Evolutionary conservation across 2,113 vertebrate species (phyloP).

Genomic region (Hystrix brachyura): DNA sequence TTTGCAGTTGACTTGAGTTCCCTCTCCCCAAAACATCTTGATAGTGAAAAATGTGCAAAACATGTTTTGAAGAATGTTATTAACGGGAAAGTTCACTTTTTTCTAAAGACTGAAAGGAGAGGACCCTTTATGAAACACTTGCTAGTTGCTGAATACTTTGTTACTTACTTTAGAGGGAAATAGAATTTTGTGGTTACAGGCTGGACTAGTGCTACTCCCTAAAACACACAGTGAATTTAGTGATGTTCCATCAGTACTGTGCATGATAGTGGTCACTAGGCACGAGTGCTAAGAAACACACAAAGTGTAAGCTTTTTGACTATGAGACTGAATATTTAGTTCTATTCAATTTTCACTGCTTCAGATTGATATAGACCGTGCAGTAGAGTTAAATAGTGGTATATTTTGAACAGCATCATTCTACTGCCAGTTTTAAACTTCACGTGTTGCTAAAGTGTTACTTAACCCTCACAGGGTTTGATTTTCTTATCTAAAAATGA

Average conservation of each 20-base stretch:
- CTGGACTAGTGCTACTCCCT: rapidly evolving
- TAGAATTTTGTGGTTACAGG: neutral
- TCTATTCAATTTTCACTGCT: neutral
- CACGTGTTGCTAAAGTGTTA: neutral
- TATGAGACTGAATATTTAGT: neutral
- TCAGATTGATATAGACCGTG: neutral
- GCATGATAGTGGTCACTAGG: neutral
- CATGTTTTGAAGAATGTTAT: neutral
- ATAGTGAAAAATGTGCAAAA: neutral
- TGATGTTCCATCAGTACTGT: neutral
- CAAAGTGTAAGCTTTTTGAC: neutral
- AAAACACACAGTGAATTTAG: neutral
- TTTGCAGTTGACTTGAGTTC: neutral
- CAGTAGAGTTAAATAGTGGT: neutral
- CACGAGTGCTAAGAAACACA: neutral
- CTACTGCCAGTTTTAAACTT: neutral
- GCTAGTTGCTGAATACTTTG: neutral
- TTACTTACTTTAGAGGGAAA: neutral
- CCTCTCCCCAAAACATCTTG: neutral
- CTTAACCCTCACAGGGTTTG: neutral
- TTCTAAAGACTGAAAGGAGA: neutral
- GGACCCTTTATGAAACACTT: neutral
- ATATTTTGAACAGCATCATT: neutral
- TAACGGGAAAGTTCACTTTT: neutral
- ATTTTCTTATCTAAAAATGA: neutral